A percentile compares a stretch with the other conserved stretches of the same genome.
Evolutionary conservation across 2,888 invertebrate genomes (phyloP).

Genomic region (Bellardia pandia): DNA sequence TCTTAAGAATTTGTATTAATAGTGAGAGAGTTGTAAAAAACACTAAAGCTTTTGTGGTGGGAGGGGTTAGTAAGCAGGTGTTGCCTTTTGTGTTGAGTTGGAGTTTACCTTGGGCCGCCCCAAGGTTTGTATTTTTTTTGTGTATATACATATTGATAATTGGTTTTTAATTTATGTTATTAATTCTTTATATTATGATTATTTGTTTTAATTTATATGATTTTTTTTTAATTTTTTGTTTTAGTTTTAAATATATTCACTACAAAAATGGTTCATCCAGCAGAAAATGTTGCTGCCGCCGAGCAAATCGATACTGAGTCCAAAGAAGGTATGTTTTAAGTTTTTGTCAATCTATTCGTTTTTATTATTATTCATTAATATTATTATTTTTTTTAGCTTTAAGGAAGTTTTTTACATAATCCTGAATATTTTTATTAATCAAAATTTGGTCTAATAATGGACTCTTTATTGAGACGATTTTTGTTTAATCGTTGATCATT

Average conservation of each 20-base stretch:
- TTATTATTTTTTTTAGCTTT: no score
- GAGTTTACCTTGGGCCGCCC: no score
- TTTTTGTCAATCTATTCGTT: no score
- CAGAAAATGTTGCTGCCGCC: constrained; percentile 62
- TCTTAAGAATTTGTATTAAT: no score
- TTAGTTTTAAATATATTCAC: constrained; percentile 36
- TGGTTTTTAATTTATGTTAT: neutral
- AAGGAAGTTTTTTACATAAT: no score
- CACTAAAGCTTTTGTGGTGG: no score
- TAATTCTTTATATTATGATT: constrained; percentile 3
- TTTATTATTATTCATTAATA: no score
- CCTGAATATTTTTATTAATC: no score
- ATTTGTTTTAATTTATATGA: constrained; percentile 15
- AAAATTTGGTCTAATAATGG: no score
- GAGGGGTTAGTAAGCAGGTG: no score
- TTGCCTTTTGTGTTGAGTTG: neutral
- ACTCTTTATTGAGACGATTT: no score
- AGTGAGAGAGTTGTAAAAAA: neutral
- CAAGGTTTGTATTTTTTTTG: neutral
- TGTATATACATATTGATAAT: neutral
- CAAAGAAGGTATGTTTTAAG: constrained; percentile 73
- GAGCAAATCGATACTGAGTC: constrained; percentile 65
- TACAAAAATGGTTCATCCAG: constrained; percentile 74
- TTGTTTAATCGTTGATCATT: no score
- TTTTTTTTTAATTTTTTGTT: constrained; percentile 12